Evolutionary conservation across 2,888 invertebrate genomes (phyloP), one percentile per base, ranked within the genome.

Genomic region (Cyclophora punctaria): DNA sequence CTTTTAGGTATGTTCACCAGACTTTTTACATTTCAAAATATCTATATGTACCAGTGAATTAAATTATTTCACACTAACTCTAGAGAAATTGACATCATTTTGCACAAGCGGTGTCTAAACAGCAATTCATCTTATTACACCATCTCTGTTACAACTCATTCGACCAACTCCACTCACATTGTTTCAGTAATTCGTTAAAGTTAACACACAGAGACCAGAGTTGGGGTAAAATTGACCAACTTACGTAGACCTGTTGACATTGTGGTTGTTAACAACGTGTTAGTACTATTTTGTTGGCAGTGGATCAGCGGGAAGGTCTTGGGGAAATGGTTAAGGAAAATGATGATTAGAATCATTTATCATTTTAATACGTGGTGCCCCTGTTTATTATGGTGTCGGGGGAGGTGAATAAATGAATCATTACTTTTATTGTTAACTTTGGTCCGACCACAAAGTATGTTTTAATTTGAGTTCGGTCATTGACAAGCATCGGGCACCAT

Each of bases 311-410:
- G 20, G 20, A 20, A 20, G 20, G 20, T 20, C 20, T 20, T 20
- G 20, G 20, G 20, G 60, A 3, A 53, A 3, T 73, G 72, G 83
- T 61, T 57, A 60, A 62, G 65, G 64, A 71, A 67, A 79, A 81
- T 77, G 77, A 82, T 84, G 80, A 84, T 84, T 81, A 78, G 76
- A 72, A 75, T 73, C 78, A 84, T 86, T 84, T 85, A 83, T 86
- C 85, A 86, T 85, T 86, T 85, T 85, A 85, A 86, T 85, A 83
- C 78, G 83, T 66, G 71, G 71, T 76, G 75, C 83, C 83, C 79
- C 77, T 77, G 83, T 83, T 85, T 77, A 82, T 83, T 82, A 77
- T 75, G 70, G 70, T 81, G 82, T 72, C 76, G 69, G 71, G 80
- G 79, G 83, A 78, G 20, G 85, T 85, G 82, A 85, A 85, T 83